These are phyloP conservation scores for Koerneria pararmatus DNA, from an alignment of 2,888 invertebrate genomes.

Conservation along the genomic window DNA sequence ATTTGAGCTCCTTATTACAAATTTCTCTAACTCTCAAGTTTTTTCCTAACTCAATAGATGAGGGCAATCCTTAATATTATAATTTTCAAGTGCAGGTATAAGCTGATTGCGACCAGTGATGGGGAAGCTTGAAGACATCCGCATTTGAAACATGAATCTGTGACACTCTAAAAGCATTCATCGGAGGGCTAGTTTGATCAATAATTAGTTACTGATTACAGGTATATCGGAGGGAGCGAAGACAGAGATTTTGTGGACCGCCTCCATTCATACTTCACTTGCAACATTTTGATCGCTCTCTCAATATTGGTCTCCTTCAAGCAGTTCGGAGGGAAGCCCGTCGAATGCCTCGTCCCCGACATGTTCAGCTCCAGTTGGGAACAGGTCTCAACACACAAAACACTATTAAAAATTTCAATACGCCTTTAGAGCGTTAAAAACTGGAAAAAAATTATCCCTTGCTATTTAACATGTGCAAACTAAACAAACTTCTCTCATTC, in stretches of 20 bases:
- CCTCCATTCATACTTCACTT: conserved; percentile 55
- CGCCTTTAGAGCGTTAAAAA: too few relatives aligned
- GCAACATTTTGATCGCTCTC: conserved; percentile 54
- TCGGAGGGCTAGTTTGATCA: neutral
- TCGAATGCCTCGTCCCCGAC: conserved; percentile 57
- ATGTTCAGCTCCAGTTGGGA: conserved; percentile 55
- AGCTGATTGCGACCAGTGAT: neutral
- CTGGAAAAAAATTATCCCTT: too few relatives aligned
- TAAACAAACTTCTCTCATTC: too few relatives aligned
- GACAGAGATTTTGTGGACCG: conserved; percentile 58
- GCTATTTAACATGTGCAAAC: too few relatives aligned
- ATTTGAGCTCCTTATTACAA: too few relatives aligned
- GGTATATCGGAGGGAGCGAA: conserved; percentile 52
- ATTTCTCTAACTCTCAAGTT: too few relatives aligned
- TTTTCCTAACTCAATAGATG: too few relatives aligned
- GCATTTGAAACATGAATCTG: neutral
- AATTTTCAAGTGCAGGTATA: neutral
- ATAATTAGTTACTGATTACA: neutral
- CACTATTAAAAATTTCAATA: too few relatives aligned
- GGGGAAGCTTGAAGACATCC: neutral
- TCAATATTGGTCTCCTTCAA: conserved; percentile 56
- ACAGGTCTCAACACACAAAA: too few relatives aligned
- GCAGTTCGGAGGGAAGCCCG: conserved; percentile 58
- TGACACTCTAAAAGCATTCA: too few relatives aligned
- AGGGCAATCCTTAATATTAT: too few relatives aligned